Evolutionary conservation across 2,888 invertebrate species (phyloP).

Genomic region (Heliconius hortense): DNA sequence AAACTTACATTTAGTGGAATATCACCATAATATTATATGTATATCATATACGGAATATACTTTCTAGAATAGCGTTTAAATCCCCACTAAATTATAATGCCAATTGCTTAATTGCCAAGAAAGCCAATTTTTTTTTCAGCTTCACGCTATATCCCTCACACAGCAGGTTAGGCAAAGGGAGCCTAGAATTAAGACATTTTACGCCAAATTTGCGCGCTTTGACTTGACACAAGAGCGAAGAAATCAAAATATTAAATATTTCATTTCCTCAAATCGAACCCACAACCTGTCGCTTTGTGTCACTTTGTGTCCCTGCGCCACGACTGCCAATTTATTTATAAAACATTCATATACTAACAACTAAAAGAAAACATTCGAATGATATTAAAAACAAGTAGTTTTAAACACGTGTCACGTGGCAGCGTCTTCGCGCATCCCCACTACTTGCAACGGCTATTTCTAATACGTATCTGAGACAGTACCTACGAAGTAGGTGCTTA

Average conservation of each 20-base stretch:
- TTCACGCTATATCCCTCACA: too few species aligned
- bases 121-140: too few species aligned
- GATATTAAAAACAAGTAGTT: conserved; percentile 11
- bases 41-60: too few species aligned
- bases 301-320: not conserved
- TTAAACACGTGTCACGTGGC: conserved; percentile 19
- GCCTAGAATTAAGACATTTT: too few species aligned
- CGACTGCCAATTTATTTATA: not conserved
- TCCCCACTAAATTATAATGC: too few species aligned
- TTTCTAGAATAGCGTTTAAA: too few species aligned
- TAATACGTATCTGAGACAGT: conserved; percentile 66
- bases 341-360: not conserved
- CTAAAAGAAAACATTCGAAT: not conserved
- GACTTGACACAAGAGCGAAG: not conserved
- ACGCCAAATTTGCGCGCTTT: not conserved
- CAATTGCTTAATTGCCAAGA: too few species aligned
- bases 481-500: conserved; percentile 60
- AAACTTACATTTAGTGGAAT: too few species aligned
- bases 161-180: too few species aligned
- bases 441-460: conserved; percentile 46
- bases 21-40: too few species aligned
- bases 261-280: not conserved
- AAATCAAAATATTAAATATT: not conserved
- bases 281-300: not conserved
- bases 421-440: conserved; percentile 22